Percentiles rank a stretch among this genome's conserved stretches.
Conservation (phyloP, 2,888 invertebrate species). For the Trimorus sp. region DNA sequence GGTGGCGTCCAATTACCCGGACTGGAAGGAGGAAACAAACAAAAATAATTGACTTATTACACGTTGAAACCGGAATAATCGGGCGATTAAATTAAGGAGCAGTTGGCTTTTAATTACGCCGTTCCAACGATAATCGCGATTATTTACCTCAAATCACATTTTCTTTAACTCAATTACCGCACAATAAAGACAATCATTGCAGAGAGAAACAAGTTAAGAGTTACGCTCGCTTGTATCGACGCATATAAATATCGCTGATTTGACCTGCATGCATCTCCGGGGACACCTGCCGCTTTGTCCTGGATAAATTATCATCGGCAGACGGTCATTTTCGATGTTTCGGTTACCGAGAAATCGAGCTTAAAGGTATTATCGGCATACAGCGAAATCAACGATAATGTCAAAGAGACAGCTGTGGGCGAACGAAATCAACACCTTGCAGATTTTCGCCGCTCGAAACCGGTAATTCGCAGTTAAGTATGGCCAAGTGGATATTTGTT, state of each 20-base stretch:
- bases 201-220: not conserved
- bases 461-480: not conserved
- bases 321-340: constrained; percentile 52
- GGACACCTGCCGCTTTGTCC: constrained; percentile 65
- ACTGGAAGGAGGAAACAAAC: too few relatives aligned
- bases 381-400: constrained; percentile 38
- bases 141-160: constrained; percentile 1
- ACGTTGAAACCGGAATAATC: too few relatives aligned
- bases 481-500: not conserved
- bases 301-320: constrained; percentile 60
- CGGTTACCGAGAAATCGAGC: constrained; percentile 60
- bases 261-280: constrained; percentile 43
- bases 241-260: constrained; percentile 53
- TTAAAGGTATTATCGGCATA: constrained; percentile 49
- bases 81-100: too few relatives aligned
- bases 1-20: too few relatives aligned
- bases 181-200: not conserved
- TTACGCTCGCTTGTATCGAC: constrained; percentile 6
- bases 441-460: not conserved
- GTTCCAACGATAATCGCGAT: not conserved
- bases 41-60: too few relatives aligned
- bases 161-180: not conserved
- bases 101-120: too few relatives aligned
- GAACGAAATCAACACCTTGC: constrained; percentile 21
- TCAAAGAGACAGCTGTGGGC: constrained; percentile 42